Percentiles rank a stretch among this genome's conserved stretches.
phyloP scores from a whole-genome alignment of 2,888 invertebrate genomes.

The Drosophila neotestacea region DNA sequence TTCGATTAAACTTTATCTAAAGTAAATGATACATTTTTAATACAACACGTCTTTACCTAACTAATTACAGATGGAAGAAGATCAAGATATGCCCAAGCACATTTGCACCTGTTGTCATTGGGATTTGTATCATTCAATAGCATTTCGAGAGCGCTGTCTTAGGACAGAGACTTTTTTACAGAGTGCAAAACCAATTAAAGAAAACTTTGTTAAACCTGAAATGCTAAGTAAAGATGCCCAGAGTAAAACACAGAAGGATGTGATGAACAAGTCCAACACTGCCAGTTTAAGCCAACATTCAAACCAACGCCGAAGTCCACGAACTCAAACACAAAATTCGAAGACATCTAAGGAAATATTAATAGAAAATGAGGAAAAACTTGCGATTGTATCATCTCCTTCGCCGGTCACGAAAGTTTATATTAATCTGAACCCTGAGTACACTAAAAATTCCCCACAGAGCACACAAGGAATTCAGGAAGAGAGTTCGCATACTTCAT shows the following conservation, averaged over 20 bases:
- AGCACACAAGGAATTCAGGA: background rate
- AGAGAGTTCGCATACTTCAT: background rate
- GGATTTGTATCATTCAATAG: slow-evolving; percentile 42
- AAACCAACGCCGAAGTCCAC: background rate
- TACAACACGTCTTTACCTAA: slow-evolving; percentile 3
- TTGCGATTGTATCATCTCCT: background rate
- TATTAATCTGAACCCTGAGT: too few relatives aligned
- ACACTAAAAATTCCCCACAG: background rate
- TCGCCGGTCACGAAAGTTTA: background rate
- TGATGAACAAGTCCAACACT: background rate
- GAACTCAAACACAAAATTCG: background rate
- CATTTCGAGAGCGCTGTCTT: slow-evolving; percentile 45
- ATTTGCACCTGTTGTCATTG: slow-evolving; percentile 52
- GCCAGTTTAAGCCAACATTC: background rate
- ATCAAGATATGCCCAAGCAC: slow-evolving; percentile 33
- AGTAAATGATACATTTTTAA: background rate
- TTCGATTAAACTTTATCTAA: background rate
- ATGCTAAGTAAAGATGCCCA: background rate
- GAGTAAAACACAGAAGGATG: background rate
- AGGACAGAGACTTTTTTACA: slow-evolving; percentile 31
- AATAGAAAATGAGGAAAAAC: background rate
- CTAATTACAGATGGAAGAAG: slow-evolving; percentile 31
- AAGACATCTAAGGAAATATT: too few relatives aligned
- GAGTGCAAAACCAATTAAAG: background rate
- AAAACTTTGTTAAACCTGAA: background rate